Conservation (phyloP, 35 echinoderm and acorn worm genomes). For the Amphiura filiformis region DNA sequence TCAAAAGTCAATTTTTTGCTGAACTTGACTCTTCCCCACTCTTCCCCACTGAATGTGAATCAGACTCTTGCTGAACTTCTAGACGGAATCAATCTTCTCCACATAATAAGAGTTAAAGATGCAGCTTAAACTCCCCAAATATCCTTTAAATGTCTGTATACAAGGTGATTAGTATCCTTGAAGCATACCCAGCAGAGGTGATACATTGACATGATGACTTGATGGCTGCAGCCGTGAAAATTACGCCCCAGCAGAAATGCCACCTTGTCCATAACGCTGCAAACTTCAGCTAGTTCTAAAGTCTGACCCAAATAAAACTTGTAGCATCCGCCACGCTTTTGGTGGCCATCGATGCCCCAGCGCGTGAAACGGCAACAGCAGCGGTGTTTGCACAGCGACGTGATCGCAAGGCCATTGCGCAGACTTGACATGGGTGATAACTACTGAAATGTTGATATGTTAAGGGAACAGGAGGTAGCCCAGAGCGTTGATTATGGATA, state of each 20-base stretch:
- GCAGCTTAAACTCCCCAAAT: no score
- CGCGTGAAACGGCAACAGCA: neutral
- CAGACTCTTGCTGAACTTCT: no score
- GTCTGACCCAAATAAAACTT: neutral
- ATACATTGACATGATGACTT: neutral
- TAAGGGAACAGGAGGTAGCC: neutral
- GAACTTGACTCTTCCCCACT: no score
- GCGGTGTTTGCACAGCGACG: neutral
- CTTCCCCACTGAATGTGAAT: no score
- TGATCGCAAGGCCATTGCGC: neutral
- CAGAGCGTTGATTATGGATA: neutral
- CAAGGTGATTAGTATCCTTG: neutral
- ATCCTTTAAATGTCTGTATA: no score
- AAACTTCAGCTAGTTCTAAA: neutral
- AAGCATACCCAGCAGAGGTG: neutral
- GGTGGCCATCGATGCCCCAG: neutral
- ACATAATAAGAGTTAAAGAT: no score
- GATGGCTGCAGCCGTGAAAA: neutral
- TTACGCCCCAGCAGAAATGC: neutral
- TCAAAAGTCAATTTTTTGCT: no score
- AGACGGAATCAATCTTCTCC: no score
- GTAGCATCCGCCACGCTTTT: neutral
- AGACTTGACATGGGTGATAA: neutral
- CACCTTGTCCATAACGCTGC: neutral
- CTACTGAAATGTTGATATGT: neutral